Conservation (phyloP, 2,113 vertebrate species). For the Mungos mungo region DNA sequence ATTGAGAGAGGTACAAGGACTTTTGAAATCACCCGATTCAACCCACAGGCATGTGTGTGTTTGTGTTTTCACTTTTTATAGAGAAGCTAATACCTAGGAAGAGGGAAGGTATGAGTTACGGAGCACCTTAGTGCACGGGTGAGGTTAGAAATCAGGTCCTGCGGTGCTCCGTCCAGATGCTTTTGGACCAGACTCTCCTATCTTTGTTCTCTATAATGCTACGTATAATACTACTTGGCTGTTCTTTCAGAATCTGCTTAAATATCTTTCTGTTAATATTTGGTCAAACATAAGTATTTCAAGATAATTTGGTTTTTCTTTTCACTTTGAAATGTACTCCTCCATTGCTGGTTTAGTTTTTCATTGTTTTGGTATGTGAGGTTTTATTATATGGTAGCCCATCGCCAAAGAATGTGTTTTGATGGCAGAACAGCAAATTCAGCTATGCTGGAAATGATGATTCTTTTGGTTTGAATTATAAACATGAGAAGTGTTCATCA, state of each 20-base stretch:
- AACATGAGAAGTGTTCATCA: neutral
- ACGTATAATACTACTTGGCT: neutral
- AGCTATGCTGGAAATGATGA: neutral
- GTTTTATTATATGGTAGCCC: neutral
- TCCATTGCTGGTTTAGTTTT: neutral
- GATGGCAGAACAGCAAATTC: slow-evolving; percentile 1
- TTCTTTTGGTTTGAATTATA: neutral
- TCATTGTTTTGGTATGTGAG: neutral
- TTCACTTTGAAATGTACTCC: neutral
- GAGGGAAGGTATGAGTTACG: neutral
- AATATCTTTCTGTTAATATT: neutral
- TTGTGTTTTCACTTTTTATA: neutral
- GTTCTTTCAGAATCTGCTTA: neutral
- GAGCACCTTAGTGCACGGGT: neutral
- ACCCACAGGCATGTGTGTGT: neutral
- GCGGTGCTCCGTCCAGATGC: too few species aligned
- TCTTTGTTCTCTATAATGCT: neutral
- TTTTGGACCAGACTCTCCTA: neutral
- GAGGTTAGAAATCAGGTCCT: neutral
- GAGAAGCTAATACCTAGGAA: neutral
- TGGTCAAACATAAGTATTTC: slow-evolving; percentile 13
- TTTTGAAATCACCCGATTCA: neutral
- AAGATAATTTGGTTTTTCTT: neutral
- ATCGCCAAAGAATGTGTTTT: neutral
- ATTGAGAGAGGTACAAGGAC: neutral